These are phyloP conservation scores for Gasterosteus nipponicus DNA, from an alignment of 2,113 vertebrate species.

Conservation along the genomic window DNA sequence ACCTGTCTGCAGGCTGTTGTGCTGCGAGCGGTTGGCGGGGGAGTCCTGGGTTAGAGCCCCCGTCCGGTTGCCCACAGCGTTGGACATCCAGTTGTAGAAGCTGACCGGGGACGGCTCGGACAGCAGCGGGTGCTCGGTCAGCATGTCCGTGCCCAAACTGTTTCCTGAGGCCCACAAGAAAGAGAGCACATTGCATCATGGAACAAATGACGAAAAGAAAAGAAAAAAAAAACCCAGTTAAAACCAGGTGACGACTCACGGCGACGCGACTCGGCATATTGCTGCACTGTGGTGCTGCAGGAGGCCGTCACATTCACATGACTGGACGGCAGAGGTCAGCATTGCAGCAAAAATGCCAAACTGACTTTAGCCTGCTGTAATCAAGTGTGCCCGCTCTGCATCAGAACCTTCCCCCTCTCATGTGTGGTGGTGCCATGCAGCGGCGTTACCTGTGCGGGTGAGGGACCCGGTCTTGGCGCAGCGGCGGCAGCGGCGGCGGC, in stretches of 20 bases:
- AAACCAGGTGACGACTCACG: constrained; percentile 8
- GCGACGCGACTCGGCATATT: background rate
- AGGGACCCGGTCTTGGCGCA: constrained; percentile 91
- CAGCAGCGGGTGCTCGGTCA: constrained; percentile 95
- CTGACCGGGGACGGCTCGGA: constrained; percentile 95
- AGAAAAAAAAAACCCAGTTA: background rate
- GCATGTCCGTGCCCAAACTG: constrained; percentile 87
- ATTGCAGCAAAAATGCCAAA: constrained; percentile 26
- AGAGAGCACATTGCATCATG: constrained; percentile 9
- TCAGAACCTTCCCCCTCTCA: background rate
- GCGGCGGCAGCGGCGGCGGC: constrained; percentile 75
- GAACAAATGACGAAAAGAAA: background rate
- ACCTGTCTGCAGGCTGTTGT: constrained; percentile 95
- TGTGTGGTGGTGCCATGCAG: background rate
- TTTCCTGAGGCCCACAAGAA: constrained; percentile 79
- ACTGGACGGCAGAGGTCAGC: constrained; percentile 53
- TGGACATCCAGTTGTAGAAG: constrained; percentile 99
- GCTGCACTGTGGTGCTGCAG: background rate
- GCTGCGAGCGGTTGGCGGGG: constrained; percentile 86
- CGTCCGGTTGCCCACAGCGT: constrained; percentile 92
- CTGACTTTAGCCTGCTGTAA: background rate
- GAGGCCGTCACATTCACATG: background rate
- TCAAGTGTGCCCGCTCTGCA: background rate
- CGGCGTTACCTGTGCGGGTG: constrained; percentile 88
- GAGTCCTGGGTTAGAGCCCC: constrained; percentile 89